Base-by-base conservation (phyloP, 1,140 invertebrate species). In the Delia radicum region DNA sequence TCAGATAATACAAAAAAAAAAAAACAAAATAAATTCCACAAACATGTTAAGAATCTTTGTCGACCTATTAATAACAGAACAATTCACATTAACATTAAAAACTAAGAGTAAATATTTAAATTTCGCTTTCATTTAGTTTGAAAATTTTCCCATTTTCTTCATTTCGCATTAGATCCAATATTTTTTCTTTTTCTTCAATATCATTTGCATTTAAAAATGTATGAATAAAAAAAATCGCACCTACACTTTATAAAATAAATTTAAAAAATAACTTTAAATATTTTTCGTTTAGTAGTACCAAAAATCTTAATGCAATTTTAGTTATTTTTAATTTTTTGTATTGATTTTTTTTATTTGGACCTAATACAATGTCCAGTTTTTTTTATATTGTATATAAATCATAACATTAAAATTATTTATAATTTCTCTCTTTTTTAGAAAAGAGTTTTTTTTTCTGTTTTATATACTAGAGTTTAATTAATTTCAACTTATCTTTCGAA, bases 401-500 rank as follows among this genome's bases (percentile, higher is more conserved):
- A 55, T 55, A 55, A 55, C 21, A 55, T 55, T 5, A 55, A 55
- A 55, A 55, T 18, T 55, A 55, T 55, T 21, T 18, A 21, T 55
- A 18, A 42, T 42, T 42, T 42, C 12, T 42, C 12, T 42, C 37
- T 42, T 42, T 55, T 21, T 37, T 37, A 10, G 8, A 37, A 10
- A 55, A 55, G 48, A 55, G 18, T 55, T 55, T 10, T 18, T 18
- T 55, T 55, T 21, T 37, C n/a, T n/a, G n/a, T n/a, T n/a, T n/a
- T 10, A 55, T 21, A 24, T 55, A 21, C 48, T 55, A 55, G 48
- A 3, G n/a, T 55, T 55, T 55, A 55, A 18, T 55, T 74, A 24
- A 61, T 61, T 61, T 61, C 18, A 33, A 61, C 55, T 74, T 74
- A 74, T 74, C 7, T 71, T 29, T 18, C 73, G 13, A 18, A 29